Evolutionary conservation across 2,113 vertebrate genomes (phyloP), one percentile per base, ranked within the genome.

Genomic region (Thalassoma bifasciatum): DNA sequence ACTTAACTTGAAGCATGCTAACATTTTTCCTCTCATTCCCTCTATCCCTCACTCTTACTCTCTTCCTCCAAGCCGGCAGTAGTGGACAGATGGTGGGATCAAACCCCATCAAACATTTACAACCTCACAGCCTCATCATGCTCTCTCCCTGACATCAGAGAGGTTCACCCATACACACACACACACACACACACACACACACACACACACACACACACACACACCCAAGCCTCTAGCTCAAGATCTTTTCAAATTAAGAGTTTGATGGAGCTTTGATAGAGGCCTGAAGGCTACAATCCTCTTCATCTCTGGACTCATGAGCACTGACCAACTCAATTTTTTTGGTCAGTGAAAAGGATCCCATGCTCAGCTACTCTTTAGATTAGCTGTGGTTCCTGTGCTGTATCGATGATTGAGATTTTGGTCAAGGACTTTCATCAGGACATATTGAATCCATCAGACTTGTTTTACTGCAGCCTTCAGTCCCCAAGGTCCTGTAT

Each of bases 91-190:
- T 93, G 92, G 90, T 83, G 26, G 83, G 85, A 90, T 87, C 89
- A 90, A 93, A 89, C 66, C 76, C 84, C 86, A 92, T 92, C 89
- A 93, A 92, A 93, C 92, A 92, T 92, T 91, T 91, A 93, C 91
- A 90, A 86, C 87, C 87, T 73, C 85, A 71, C 79, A 66, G 82
- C 37, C 75, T 86, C 84, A 75, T 78, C 75, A 72, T 61, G 36
- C 50, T 73, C 76, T 38, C 64, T 61, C 52, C 52, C 75, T 76
- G 83, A 82, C 84, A 86, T 84, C 83, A 86, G 69, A 86, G 63
- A 79, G 61, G 54, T 62, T 80, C 66, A 75, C 58, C 66, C 57
- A 37, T 46, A 60, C 26, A 5, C 9, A 61, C 66, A 64, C 34
- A 12, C 10, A 64, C 60, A 44, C 22, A 22, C 52, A 40, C 21